Evolutionary conservation across 1,140 invertebrate genomes (phyloP).

Genomic region (Caerostris darwini): DNA sequence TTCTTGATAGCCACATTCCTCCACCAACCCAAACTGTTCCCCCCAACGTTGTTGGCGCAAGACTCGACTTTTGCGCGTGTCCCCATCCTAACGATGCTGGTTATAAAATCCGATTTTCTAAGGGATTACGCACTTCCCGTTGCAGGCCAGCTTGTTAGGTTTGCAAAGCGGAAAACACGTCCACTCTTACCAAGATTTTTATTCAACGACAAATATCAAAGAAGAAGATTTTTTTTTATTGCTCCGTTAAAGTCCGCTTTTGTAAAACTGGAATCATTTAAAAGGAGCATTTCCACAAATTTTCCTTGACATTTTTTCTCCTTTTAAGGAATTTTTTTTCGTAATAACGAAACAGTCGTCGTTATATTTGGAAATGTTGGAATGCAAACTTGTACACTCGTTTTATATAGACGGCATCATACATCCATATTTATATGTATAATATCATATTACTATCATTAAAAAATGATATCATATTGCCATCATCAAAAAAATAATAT

Average conservation of each 20-base stretch:
- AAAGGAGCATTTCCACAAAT: background rate
- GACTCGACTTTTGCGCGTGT: background rate
- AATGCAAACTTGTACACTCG: too few relatives aligned
- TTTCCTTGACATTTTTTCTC: background rate
- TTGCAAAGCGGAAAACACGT: background rate
- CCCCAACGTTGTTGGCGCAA: background rate
- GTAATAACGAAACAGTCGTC: too few relatives aligned
- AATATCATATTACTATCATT: too few relatives aligned
- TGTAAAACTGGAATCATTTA: background rate
- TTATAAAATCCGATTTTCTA: slow-evolving; percentile 17
- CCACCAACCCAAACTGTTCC: background rate
- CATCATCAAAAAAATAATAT: too few relatives aligned
- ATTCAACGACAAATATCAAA: background rate
- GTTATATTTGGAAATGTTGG: too few relatives aligned
- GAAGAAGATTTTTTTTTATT: too few relatives aligned
- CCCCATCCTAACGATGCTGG: slow-evolving; percentile 17
- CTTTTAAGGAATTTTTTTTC: too few relatives aligned
- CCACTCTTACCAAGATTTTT: background rate
- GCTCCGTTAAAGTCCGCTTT: background rate
- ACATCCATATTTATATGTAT: too few relatives aligned
- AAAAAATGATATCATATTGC: too few relatives aligned
- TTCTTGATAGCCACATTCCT: background rate
- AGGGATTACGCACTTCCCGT: background rate
- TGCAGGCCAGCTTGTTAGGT: slow-evolving; percentile 29
- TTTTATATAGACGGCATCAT: too few relatives aligned